Conservation (phyloP, 2,888 invertebrate species). For the Listrodromus nycthemerus region DNA sequence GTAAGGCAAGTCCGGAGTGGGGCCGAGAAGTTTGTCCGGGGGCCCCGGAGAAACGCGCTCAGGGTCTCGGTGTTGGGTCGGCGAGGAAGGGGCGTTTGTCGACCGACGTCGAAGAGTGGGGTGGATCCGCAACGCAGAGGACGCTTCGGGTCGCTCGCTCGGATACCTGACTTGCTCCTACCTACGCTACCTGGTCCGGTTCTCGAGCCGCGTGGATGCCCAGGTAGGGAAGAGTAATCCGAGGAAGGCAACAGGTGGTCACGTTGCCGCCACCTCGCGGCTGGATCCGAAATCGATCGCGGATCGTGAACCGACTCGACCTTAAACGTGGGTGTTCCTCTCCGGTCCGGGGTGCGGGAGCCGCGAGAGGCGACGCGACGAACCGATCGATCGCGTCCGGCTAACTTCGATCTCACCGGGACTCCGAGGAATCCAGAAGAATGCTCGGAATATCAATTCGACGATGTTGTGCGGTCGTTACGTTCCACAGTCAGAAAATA, state of each 20-base stretch:
- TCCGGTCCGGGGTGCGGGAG: slow-evolving; percentile 11
- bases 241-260: slow-evolving; percentile 74
- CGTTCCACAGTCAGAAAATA: not conserved
- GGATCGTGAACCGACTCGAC: slow-evolving; percentile 60
- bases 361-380: slow-evolving; percentile 18
- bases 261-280: slow-evolving; percentile 73
- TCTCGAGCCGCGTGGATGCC: not conserved
- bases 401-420: slow-evolving; percentile 1
- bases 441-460: slow-evolving; percentile 7
- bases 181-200: not conserved
- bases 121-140: slow-evolving; percentile 1
- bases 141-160: slow-evolving; percentile 17
- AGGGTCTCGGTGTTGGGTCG: slow-evolving; percentile 32
- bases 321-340: slow-evolving; percentile 59
- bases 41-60: slow-evolving; percentile 53
- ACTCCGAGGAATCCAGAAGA: slow-evolving; percentile 12
- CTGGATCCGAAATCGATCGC: slow-evolving; percentile 34
- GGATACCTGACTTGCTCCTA: slow-evolving; percentile 17
- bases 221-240: slow-evolving; percentile 6
- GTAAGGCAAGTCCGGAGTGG: slow-evolving; percentile 66
- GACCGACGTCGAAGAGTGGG: not conserved
- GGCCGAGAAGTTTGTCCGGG: slow-evolving; percentile 60
- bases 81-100: slow-evolving; percentile 16
- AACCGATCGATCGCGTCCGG: slow-evolving; percentile 9
- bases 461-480: slow-evolving; percentile 4